Base-by-base conservation (phyloP, 1,140 invertebrate species). In the Drosophila sturtevanti region DNA sequence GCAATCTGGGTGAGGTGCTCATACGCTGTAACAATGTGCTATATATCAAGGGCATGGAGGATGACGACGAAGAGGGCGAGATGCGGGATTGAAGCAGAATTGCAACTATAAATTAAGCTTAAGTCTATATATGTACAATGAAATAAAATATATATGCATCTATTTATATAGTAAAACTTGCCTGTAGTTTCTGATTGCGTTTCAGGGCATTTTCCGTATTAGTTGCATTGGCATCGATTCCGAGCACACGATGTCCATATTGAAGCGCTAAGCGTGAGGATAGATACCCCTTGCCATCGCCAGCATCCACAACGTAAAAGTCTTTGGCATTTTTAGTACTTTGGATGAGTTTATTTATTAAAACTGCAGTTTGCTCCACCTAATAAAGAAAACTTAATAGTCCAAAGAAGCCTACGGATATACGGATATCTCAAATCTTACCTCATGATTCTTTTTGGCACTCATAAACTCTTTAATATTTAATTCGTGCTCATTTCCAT, bases 11-110 rank as follows among this genome's bases (percentile, higher is more conserved):
- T 16, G 99, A 99, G 95, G 97, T 99, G 61, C 93, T 99, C 4
- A 97, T 99, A 63, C 94, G 98, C 82, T 99, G 99, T 94, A 99
- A 99, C 92, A 99, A 99, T 94, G 97, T 99, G 2, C 93, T 99
- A 65, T 99, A 99, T 90, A 97, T 99, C 56, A 93, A 98, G 93
- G 98, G 98, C 4, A 96, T 97, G 2, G 98, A 99, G 84, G 99
- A 99, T 92, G 98, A 99, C 90, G 98, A 99, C 92, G 98, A 99
- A 93, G 98, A 98, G 92, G 98, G 97, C 16, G 97, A 99, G 94
- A 99, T 98, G 96, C 97, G 96, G 90, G 98, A 99, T 91, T 98
- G 11, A 67, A 24, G 31, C 24, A 11, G 12, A 38, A 56, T 22
- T 58, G 5, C 60, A 21, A 69, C 37, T 34, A 67, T 54, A 72